A percentile compares a stretch with the other conserved stretches of the same genome.
Evolutionary conservation across 2,113 vertebrate species (phyloP).

Genomic region (Elanoides forficatus): DNA sequence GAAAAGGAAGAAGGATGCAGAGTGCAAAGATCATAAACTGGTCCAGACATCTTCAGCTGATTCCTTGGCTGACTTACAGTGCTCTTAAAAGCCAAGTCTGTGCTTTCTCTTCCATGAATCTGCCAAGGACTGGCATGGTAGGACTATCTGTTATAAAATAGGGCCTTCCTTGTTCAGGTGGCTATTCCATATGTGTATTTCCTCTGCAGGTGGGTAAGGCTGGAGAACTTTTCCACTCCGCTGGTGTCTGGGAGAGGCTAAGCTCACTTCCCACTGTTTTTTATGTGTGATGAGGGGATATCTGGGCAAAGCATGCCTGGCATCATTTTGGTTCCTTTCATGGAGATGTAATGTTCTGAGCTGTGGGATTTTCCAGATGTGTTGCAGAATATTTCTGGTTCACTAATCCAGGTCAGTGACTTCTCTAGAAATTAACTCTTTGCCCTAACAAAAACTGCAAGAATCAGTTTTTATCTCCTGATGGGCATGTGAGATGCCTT

Average conservation of each 20-base stretch:
- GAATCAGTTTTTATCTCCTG: neutral
- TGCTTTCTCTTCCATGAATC: neutral
- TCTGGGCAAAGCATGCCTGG: neutral
- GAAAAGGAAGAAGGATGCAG: neutral
- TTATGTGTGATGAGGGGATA: neutral
- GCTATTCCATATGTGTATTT: neutral
- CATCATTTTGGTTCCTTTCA: neutral
- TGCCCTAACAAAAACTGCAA: neutral
- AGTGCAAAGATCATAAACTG: neutral
- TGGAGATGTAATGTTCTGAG: neutral
- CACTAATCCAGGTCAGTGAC: neutral
- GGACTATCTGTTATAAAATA: neutral
- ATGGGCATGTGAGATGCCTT: neutral
- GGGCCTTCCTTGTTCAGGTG: neutral
- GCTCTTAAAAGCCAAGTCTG: neutral
- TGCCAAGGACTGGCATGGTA: neutral
- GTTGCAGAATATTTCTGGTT: neutral
- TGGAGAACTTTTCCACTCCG: neutral
- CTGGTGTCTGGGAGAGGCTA: neutral
- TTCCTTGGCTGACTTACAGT: neutral
- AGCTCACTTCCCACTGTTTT: neutral
- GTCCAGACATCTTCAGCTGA: neutral
- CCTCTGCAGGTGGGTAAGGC: neutral
- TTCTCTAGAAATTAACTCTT: neutral
- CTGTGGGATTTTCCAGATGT: neutral